These are phyloP conservation scores for Perognathus longimembris DNA, from an alignment of 2,113 vertebrate species.

Conservation along the genomic window DNA sequence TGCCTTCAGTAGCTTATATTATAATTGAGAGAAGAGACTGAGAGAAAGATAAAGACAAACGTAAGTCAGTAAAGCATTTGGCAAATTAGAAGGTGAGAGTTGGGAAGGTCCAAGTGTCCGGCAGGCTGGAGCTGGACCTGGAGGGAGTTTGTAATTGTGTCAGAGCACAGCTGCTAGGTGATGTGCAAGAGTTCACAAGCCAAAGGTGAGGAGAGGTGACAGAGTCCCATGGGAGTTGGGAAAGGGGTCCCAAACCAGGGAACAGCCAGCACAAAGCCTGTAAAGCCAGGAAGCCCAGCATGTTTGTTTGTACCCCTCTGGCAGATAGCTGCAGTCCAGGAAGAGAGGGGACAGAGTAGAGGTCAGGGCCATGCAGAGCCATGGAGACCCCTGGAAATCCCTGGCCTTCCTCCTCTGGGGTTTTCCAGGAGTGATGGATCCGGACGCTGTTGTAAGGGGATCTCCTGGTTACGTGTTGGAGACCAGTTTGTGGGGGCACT, in stretches of 20 bases:
- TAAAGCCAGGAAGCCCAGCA: too few relatives aligned
- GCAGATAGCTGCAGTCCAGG: too few relatives aligned
- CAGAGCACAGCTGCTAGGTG: accelerated
- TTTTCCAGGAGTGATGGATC: not conserved
- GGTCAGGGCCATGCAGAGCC: not conserved
- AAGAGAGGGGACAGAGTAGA: not conserved
- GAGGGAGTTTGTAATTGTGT: not conserved
- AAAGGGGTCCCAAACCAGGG: not conserved
- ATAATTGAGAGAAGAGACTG: not conserved
- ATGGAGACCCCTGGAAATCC: not conserved
- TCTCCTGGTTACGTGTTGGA: not conserved
- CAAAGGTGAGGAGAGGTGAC: not conserved
- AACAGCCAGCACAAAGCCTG: not conserved
- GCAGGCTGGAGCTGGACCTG: not conserved
- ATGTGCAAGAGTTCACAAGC: too few relatives aligned
- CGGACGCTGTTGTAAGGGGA: too few relatives aligned
- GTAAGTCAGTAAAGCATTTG: not conserved
- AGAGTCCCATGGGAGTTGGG: accelerated
- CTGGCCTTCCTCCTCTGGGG: not conserved
- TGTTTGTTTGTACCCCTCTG: too few relatives aligned
- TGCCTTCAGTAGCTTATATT: not conserved
- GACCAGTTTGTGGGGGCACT: accelerated
- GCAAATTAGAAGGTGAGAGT: not conserved
- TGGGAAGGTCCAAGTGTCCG: accelerated
- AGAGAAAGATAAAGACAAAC: accelerated